These are phyloP conservation scores for Diachrysia chrysitis DNA, from an alignment of 2,888 invertebrate genomes.

Conservation along the genomic window DNA sequence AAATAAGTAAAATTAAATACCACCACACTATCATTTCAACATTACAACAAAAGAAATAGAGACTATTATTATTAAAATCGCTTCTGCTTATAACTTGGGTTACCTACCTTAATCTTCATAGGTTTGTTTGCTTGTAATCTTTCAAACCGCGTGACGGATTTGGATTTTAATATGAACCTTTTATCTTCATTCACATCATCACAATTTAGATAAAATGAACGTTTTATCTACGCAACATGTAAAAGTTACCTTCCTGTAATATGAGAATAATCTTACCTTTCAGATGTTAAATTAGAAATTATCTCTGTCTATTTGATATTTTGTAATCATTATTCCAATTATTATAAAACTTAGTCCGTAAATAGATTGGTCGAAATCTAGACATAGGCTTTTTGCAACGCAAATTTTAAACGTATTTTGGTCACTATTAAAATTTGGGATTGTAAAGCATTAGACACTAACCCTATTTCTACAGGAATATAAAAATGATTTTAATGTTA, in stretches of 20 bases:
- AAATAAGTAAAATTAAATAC: no score
- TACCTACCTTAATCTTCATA: slow-evolving; percentile 45
- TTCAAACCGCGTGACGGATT: slow-evolving; percentile 64
- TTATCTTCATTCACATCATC: slow-evolving; percentile 44
- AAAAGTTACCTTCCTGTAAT: background rate
- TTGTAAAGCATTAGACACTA: no score
- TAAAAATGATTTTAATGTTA: background rate
- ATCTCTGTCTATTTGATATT: background rate
- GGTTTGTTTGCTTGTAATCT: slow-evolving; percentile 70
- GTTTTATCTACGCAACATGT: slow-evolving; percentile 11
- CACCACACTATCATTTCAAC: background rate
- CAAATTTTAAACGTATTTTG: no score
- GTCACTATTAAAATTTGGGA: no score
- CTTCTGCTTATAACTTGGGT: slow-evolving; percentile 38
- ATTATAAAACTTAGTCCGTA: no score
- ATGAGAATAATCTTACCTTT: background rate
- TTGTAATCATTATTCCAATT: no score
- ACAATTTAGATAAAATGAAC: slow-evolving; percentile 11
- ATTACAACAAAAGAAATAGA: no score
- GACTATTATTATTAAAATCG: background rate
- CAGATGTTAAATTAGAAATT: background rate
- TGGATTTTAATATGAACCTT: slow-evolving; percentile 64
- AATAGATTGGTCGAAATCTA: no score
- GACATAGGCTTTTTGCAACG: background rate
- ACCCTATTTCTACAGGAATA: background rate